phyloP scores from a whole-genome alignment of 2,888 invertebrate species.

The Drosophila tripunctata region DNA sequence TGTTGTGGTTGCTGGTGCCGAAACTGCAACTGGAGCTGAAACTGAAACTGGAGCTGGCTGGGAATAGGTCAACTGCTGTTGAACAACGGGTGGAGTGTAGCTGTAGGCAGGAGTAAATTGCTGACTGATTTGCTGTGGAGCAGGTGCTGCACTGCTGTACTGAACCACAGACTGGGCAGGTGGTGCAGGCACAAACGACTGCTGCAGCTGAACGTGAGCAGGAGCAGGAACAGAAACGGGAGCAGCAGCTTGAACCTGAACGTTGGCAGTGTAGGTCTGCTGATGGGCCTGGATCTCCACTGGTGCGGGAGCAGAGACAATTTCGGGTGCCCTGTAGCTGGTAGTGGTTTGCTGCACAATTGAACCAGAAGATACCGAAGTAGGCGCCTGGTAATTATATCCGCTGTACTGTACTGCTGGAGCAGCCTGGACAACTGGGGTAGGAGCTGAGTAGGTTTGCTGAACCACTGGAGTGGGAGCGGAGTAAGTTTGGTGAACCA shows the following conservation, averaged over 20 bases:
- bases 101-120: constrained; percentile 17
- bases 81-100: constrained; percentile 21
- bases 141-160: constrained; percentile 7
- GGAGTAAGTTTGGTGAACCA: constrained; percentile 8
- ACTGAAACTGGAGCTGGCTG: constrained; percentile 16
- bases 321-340: constrained; percentile 27
- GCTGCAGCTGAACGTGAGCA: constrained; percentile 29
- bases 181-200: constrained; percentile 43
- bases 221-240: constrained; percentile 2
- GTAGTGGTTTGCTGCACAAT: constrained; percentile 27
- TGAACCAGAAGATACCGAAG: constrained; percentile 9
- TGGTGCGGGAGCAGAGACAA: constrained; percentile 22
- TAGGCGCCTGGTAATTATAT: constrained; percentile 44
- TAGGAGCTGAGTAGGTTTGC: constrained; percentile 6
- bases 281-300: constrained; percentile 26
- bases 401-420: constrained; percentile 23
- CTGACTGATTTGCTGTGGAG: constrained; percentile 34
- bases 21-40: constrained; percentile 6
- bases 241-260: constrained; percentile 26
- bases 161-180: constrained; percentile 17
- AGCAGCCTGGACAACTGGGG: constrained; percentile 17
- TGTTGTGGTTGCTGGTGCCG: constrained; percentile 21
- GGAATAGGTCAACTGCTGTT: constrained; percentile 43
- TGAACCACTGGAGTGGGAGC: constrained; percentile 25
- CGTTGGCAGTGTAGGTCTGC: constrained; percentile 19